Base-by-base conservation (phyloP, 2,888 invertebrate genomes). In the Tenthredo distinguenda region DNA sequence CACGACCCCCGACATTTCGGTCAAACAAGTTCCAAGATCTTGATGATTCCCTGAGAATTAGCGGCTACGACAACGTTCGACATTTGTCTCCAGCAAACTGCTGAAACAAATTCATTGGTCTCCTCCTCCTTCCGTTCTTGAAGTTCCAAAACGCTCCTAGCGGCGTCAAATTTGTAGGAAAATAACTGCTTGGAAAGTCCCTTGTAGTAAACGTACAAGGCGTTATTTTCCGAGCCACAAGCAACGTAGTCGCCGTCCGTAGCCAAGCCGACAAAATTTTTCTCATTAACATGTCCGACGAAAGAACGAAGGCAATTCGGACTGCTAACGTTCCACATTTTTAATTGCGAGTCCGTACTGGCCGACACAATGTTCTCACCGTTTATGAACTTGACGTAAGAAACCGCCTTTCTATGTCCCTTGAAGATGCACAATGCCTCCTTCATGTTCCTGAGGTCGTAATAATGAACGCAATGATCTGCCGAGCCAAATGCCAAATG, bases 391-490 rank as follows among this genome's bases (percentile, higher is more conserved):
- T 98, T 97, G 0, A 98, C 98, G 94, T 99, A 99, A 1, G 98
- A 98, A 0, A 99, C 99, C 0, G 99, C 98, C 93, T 99, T 99
- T 87, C 97, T 96, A 93, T 99, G 99, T 58, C 98, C 98, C 90
- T 97, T 96, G 92, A 99, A 97, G 15, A 98, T 95, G 86, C 96
- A 96, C 21, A 98, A 94, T 0, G 98, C 96, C 87, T 97, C 96
- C 86, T 97, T 96, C 91, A 97, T 96, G 89, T 98, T 96, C 62
- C 99, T 95, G 88, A 99, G 95, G 94, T 99, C 99, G 94, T 98
- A 99, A 92, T 99, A 98, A 94, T 99, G 98, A 84, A 99, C 98
- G 94, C 98, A 98, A 94, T 99, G 99, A 94, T 99, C 99, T 37
- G 99, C 99, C 18, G 98, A 98, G 18, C 99, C 99, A 94, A 98